A percentile compares a stretch with the other conserved stretches of the same genome.
These are phyloP conservation scores for Volucella inflata DNA, from an alignment of 2,888 invertebrate species.

Conservation along the genomic window DNA sequence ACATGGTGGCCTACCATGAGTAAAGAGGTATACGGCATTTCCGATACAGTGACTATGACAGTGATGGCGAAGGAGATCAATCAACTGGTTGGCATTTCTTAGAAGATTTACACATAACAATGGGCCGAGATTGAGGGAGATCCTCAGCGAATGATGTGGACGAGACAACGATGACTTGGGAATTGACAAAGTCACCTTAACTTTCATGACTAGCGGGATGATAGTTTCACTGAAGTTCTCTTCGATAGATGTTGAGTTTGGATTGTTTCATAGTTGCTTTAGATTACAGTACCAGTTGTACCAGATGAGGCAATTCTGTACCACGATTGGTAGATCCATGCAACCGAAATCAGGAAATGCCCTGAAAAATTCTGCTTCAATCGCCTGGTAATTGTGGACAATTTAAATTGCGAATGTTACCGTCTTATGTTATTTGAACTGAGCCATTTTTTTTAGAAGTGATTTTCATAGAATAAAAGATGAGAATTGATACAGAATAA, in stretches of 20 bases:
- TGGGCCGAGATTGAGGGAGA: constrained; percentile 4
- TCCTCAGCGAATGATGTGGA: constrained; percentile 8
- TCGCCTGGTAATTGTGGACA: constrained; percentile 66
- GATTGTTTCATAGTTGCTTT: constrained; percentile 8
- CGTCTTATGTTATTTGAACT: constrained; percentile 41
- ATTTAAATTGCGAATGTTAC: constrained; percentile 60
- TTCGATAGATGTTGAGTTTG: constrained; percentile 47
- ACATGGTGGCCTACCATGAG: constrained; percentile 42
- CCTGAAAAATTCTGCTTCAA: constrained; percentile 60
- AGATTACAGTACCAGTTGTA: constrained; percentile 60
- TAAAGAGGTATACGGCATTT: constrained; percentile 56
- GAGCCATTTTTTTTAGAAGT: constrained; percentile 30
- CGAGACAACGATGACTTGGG: constrained; percentile 18
- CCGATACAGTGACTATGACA: constrained; percentile 42
- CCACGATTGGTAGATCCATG: constrained; percentile 49
- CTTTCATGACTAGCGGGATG: constrained; percentile 41
- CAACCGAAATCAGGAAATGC: constrained; percentile 69
- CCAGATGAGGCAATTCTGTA: constrained; percentile 65
- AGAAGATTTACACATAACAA: neutral
- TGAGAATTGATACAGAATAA: too few species aligned
- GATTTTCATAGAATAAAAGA: neutral
- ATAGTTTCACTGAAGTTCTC: constrained; percentile 39
- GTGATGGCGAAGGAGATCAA: constrained; percentile 9
- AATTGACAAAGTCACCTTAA: constrained; percentile 64
- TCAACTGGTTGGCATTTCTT: constrained; percentile 2